Evolutionary conservation across 2,888 invertebrate genomes (phyloP).

Genomic region (Teinopalpus imperialis): DNA sequence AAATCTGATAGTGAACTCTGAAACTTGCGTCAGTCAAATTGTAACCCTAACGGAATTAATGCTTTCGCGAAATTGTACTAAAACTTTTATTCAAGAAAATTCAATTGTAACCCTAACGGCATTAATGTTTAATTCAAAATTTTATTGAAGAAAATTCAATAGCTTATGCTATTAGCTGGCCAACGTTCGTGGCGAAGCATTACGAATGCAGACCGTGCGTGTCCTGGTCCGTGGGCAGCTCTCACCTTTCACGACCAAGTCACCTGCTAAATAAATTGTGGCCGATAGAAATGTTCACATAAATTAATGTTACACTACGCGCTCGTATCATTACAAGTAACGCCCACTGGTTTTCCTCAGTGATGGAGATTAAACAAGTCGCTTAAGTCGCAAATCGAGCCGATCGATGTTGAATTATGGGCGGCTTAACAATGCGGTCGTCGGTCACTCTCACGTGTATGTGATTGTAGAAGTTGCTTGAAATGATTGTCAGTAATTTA

Average conservation of each 20-base stretch:
- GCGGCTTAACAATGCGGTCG: slow-evolving; percentile 7
- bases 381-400: slow-evolving; percentile 30
- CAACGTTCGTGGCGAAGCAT: slow-evolving; percentile 9
- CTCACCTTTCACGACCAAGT: slow-evolving; percentile 49
- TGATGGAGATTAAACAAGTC: slow-evolving; percentile 31
- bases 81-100: too few relatives aligned
- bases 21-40: too few relatives aligned
- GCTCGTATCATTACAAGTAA: slow-evolving; percentile 40
- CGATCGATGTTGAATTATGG: slow-evolving; percentile 18
- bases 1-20: too few relatives aligned
- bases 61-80: too few relatives aligned
- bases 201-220: slow-evolving; percentile 15
- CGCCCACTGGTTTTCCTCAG: slow-evolving; percentile 41
- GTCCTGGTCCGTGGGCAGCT: slow-evolving; percentile 29
- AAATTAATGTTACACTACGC: slow-evolving; percentile 55
- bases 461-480: slow-evolving; percentile 3
- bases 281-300: slow-evolving; percentile 56
- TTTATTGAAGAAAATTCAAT: too few relatives aligned
- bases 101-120: too few relatives aligned
- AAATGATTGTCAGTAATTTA: slow-evolving; percentile 8
- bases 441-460: slow-evolving; percentile 10
- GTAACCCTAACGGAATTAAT: too few relatives aligned
- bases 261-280: slow-evolving; percentile 62
- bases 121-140: too few relatives aligned
- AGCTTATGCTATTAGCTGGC: slow-evolving; percentile 7